phyloP scores from a whole-genome alignment of 37 sponge, comb jelly and placozoan genomes.

The Eunapius fragilis region DNA sequence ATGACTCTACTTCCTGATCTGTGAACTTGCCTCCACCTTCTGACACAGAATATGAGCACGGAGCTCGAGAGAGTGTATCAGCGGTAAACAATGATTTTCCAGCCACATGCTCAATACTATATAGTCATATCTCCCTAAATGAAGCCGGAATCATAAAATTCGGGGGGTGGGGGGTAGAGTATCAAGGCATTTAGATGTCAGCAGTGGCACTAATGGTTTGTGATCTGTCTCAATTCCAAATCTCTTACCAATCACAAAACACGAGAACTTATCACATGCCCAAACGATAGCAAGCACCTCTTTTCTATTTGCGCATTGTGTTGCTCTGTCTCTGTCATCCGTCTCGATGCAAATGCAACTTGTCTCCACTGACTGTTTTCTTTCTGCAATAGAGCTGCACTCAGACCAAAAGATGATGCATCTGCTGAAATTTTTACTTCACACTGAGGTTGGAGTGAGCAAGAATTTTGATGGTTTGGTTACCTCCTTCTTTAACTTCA shows the following conservation, averaged over 20 bases:
- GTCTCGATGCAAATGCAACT: background rate
- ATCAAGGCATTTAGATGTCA: slow-evolving; percentile 26
- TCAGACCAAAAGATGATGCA: slow-evolving; percentile 7
- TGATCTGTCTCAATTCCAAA: slow-evolving; percentile 19
- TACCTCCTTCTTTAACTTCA: slow-evolving; percentile 25
- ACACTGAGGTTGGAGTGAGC: background rate
- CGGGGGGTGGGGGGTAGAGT: slow-evolving; percentile 14
- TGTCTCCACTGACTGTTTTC: background rate
- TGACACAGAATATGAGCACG: background rate
- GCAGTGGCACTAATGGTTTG: slow-evolving; percentile 27
- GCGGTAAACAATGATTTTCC: slow-evolving; percentile 2
- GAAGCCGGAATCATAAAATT: background rate
- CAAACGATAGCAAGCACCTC: slow-evolving; percentile 27
- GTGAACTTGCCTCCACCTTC: slow-evolving; percentile 1
- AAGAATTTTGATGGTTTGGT: slow-evolving; percentile 7
- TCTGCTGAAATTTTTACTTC: background rate
- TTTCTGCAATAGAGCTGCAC: slow-evolving; percentile 20
- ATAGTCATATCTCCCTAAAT: slow-evolving; percentile 17
- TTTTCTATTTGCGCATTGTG: slow-evolving; percentile 22
- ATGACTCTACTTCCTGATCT: slow-evolving; percentile 13
- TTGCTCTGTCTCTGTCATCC: background rate
- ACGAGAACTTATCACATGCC: slow-evolving; percentile 28
- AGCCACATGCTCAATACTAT: slow-evolving; percentile 1
- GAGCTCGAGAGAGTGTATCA: slow-evolving; percentile 33
- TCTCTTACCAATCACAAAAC: slow-evolving; percentile 1